These are phyloP conservation scores for Tinea semifulvella DNA, from an alignment of 2,888 invertebrate genomes.

Conservation along the genomic window DNA sequence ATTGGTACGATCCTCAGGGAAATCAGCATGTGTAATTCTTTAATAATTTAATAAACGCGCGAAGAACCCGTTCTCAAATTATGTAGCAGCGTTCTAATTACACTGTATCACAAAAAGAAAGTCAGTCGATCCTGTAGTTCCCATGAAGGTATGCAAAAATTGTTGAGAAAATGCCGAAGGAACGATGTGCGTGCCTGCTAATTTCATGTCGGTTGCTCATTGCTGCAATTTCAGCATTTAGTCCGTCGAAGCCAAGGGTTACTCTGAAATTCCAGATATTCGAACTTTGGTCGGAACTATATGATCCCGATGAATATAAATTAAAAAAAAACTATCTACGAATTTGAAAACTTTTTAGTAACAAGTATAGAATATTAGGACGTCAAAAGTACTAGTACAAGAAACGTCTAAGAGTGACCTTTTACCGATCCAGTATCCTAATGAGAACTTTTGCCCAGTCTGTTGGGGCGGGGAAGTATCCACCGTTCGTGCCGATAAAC, in stretches of 20 bases:
- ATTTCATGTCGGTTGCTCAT: slow-evolving; percentile 30
- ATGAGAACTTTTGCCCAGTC: too few relatives aligned
- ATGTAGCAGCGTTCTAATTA: slow-evolving; percentile 8
- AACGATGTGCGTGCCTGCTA: slow-evolving; percentile 44
- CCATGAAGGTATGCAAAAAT: slow-evolving; percentile 63
- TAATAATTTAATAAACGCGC: slow-evolving; percentile 12
- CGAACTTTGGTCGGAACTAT: too few relatives aligned
- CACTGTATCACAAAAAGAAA: slow-evolving; percentile 8
- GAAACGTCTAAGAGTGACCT: too few relatives aligned
- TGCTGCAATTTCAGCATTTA: slow-evolving; percentile 52
- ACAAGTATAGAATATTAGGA: too few relatives aligned
- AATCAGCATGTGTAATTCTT: slow-evolving; percentile 2
- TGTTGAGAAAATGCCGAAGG: slow-evolving; percentile 54
- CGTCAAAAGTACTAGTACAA: too few relatives aligned
- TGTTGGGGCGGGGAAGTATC: too few relatives aligned
- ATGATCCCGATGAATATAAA: too few relatives aligned
- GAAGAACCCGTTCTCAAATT: slow-evolving; percentile 11
- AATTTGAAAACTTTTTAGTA: too few relatives aligned
- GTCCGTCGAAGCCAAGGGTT: slow-evolving; percentile 19
- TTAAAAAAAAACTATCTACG: too few relatives aligned
- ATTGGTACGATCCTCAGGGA: not conserved
- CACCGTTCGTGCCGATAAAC: too few relatives aligned
- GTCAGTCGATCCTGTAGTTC: slow-evolving; percentile 34
- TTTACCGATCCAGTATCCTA: too few relatives aligned
- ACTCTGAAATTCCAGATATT: too few relatives aligned